Evolutionary conservation across 2,113 vertebrate species (phyloP).

Genomic region (Scortum barcoo): DNA sequence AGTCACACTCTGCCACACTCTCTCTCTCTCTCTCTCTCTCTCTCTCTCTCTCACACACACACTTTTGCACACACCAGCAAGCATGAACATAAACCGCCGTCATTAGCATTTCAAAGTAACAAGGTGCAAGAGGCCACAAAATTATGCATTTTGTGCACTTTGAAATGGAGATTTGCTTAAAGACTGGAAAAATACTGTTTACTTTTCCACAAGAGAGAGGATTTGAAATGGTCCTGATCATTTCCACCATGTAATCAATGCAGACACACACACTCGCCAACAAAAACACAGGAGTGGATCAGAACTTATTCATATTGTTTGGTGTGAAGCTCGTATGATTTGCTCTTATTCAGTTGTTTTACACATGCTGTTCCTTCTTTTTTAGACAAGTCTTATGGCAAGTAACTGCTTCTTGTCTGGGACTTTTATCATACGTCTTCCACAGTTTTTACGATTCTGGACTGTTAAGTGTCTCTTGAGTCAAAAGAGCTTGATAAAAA

Average conservation of each 20-base stretch:
- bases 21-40: neutral
- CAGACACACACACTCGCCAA: constrained; percentile 11
- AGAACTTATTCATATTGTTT: neutral
- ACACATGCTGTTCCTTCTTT: neutral
- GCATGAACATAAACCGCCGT: constrained; percentile 43
- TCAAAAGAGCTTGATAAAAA: neutral
- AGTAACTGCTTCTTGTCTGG: too few species aligned
- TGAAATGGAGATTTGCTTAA: constrained; percentile 78
- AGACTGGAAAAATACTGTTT: constrained; percentile 75
- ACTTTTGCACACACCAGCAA: constrained; percentile 25
- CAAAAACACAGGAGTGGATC: neutral
- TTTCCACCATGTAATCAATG: constrained; percentile 33
- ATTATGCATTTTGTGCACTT: constrained; percentile 79
- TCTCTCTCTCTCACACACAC: constrained; percentile 9
- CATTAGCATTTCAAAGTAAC: constrained; percentile 83
- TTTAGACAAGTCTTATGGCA: neutral
- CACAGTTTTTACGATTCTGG: neutral
- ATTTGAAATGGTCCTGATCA: constrained; percentile 48
- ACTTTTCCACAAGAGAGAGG: constrained; percentile 59
- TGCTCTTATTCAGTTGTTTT: neutral
- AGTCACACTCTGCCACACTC: constrained; percentile 26
- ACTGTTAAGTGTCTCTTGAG: neutral
- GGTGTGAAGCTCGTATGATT: neutral
- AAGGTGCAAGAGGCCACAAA: constrained; percentile 69
- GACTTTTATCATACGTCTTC: neutral